Evolutionary conservation across 2,797 vertebrate species (phyloP).

Genomic region (Platyrinchus mystaceus): DNA sequence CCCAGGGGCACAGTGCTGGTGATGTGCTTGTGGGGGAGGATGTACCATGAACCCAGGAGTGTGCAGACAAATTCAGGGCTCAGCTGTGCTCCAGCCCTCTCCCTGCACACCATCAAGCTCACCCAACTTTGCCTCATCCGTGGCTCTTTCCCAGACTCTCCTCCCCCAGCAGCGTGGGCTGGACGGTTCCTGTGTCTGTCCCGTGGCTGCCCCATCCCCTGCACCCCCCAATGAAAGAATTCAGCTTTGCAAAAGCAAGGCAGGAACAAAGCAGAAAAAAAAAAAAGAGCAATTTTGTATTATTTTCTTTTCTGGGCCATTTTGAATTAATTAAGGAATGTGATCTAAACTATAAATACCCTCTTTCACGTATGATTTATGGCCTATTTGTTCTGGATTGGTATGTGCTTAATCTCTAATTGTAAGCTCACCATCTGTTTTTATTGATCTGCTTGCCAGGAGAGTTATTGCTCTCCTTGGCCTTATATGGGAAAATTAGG

Average conservation of each 20-base stretch:
- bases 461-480: slow-evolving; percentile 63
- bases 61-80: not conserved
- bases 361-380: slow-evolving; percentile 72
- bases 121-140: fast-evolving
- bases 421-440: slow-evolving; percentile 78
- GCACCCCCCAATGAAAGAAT: not conserved
- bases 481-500: slow-evolving; percentile 83
- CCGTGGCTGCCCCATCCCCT: not conserved
- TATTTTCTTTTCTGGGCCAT: slow-evolving; percentile 69
- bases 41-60: fast-evolving
- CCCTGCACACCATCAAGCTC: not conserved
- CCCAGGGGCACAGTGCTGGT: fast-evolving
- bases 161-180: not conserved
- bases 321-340: slow-evolving; percentile 76
- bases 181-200: fast-evolving
- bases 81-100: not conserved
- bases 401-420: slow-evolving; percentile 77
- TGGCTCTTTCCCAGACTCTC: not conserved
- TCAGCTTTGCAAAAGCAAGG: not conserved
- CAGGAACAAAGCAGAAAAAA: slow-evolving; percentile 27
- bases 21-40: not conserved
- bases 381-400: slow-evolving; percentile 77
- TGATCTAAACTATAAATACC: slow-evolving; percentile 77
- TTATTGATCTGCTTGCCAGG: slow-evolving; percentile 71
- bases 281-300: slow-evolving; percentile 62